phyloP scores from a whole-genome alignment of 2,797 vertebrate genomes.

The Emys orbicularis region DNA sequence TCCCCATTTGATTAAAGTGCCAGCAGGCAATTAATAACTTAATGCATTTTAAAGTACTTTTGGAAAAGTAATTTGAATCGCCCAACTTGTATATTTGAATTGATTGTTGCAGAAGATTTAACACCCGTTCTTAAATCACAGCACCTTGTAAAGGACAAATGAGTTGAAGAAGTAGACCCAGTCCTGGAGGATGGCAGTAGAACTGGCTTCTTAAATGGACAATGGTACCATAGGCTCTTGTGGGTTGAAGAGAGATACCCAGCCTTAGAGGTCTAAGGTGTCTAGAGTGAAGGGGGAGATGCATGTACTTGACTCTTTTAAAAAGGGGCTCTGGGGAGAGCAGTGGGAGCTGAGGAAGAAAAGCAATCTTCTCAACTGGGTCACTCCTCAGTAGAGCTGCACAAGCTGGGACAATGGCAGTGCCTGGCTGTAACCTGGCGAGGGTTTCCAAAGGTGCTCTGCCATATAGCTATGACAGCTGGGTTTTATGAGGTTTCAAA shows the following conservation, averaged over 20 bases:
- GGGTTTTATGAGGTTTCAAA: neutral
- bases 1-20: constrained; percentile 89
- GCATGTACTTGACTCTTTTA: rapidly evolving
- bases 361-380: neutral
- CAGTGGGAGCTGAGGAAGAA: neutral
- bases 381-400: neutral
- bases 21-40: constrained; percentile 91
- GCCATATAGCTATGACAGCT: neutral
- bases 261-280: neutral
- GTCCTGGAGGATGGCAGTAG: neutral
- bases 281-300: neutral
- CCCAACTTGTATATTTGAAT: constrained; percentile 87
- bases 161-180: constrained; percentile 46
- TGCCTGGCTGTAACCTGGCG: neutral
- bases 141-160: constrained; percentile 82
- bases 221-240: neutral
- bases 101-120: constrained; percentile 87
- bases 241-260: neutral
- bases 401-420: neutral
- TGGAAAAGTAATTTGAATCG: constrained; percentile 89
- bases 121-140: constrained; percentile 78
- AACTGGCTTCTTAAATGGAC: neutral
- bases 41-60: constrained; percentile 92
- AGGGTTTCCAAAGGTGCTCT: rapidly evolving
- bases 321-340: neutral